Evolutionary conservation across 2,888 invertebrate species (phyloP), one percentile per base, ranked within the genome.

Genomic region (Diplolepis rosae): DNA sequence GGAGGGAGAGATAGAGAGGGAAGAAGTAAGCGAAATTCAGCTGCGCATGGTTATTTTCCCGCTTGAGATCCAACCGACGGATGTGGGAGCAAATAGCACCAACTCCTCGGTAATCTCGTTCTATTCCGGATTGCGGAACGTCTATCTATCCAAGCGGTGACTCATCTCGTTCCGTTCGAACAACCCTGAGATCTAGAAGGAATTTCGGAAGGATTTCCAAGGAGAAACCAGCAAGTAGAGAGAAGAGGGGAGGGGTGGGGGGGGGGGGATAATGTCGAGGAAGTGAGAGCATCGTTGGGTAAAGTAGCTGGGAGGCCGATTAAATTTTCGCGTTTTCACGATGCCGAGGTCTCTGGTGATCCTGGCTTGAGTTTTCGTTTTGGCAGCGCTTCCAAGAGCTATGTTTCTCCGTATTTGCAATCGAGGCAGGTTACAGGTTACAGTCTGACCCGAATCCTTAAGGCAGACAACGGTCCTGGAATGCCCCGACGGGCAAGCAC

Each of bases 371-470:
- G 83, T 84, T 84, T 85, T 84, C 83, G 80, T 85, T 85, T 85
- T 85, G 85, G 84, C 85, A 85, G 77, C 72, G 79, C 77, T 80
- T 84, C 83, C 79, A 81, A 82, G 79, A 80, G 81, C 73, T 77
- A 74, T 81, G 82, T 83, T 81, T 82, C 81, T 74, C 77, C 77
- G 82, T 85, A 86, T 86, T 86, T 83, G 83, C 83, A 85, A 86
- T 86, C 83, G 83, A 85, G 84, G 80, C 84, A 83, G 84, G 85
- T 80, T 82, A 82, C 84, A 83, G 84, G 85, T 80, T 82, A 82
- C 82, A 81, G 81, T 80, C 83, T 86, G 86, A 87, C 83, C 83
- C 83, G 86, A 87, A 87, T 87, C 82, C 82, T 83, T 81, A 84
- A 86, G 83, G 79, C 78, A 76, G 77, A 79, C 79, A 79, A 79